Conservation (phyloP, 1,140 invertebrate species). For the Heliconius himera region DNA sequence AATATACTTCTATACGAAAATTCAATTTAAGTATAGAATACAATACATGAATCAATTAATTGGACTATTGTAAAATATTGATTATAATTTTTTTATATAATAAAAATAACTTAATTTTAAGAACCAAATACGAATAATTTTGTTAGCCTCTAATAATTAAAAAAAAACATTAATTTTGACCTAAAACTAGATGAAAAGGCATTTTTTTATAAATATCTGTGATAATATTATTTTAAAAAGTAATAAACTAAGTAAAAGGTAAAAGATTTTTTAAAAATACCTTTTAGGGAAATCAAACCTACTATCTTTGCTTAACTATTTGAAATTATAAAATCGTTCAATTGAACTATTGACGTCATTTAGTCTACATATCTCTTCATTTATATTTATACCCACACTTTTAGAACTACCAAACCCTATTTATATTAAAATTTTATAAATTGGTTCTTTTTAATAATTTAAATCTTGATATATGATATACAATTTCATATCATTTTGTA, state of each 20-base stretch:
- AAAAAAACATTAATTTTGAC: slow-evolving; percentile 7
- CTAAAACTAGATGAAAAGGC: neutral
- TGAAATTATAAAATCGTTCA: neutral
- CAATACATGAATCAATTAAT: neutral
- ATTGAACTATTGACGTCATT: neutral
- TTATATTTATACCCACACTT: neutral
- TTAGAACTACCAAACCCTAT: slow-evolving; percentile 18
- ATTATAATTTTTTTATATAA: neutral
- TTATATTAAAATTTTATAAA: slow-evolving; percentile 46
- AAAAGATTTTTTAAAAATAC: too few species aligned
- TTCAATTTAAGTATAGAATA: slow-evolving; percentile 9
- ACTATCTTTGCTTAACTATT: neutral
- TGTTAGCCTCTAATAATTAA: slow-evolving; percentile 33
- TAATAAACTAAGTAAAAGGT: too few species aligned
- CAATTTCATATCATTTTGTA: slow-evolving; percentile 24
- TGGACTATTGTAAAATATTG: neutral
- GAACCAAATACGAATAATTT: slow-evolving; percentile 24
- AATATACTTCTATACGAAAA: neutral
- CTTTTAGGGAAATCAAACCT: neutral
- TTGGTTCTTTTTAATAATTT: slow-evolving; percentile 57
- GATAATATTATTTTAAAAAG: neutral
- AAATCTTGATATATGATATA: slow-evolving; percentile 33
- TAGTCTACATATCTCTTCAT: neutral
- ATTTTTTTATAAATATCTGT: neutral
- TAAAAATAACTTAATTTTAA: slow-evolving; percentile 10